phyloP scores from a whole-genome alignment of 2,888 invertebrate genomes.

The Cinara cedri region DNA sequence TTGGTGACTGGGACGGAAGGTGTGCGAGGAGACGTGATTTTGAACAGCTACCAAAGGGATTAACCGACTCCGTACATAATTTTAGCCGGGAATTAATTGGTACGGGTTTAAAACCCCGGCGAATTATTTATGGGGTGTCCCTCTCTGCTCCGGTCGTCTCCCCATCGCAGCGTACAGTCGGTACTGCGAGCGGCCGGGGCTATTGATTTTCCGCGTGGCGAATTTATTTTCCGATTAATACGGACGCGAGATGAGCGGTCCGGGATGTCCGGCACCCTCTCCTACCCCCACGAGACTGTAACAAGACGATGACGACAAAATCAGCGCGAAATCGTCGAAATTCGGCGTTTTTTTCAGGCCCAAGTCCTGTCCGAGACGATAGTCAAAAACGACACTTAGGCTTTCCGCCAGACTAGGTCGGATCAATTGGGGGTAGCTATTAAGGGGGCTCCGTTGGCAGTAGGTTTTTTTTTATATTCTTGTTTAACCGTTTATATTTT shows the following conservation, averaged over 20 bases:
- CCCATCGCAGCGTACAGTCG: background rate
- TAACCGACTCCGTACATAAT: conserved; percentile 47
- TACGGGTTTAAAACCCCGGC: conserved; percentile 21
- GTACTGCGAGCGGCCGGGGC: background rate
- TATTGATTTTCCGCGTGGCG: conserved; percentile 26
- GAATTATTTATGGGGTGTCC: conserved; percentile 45
- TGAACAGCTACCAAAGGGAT: conserved; percentile 46
- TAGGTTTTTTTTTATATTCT: too few species aligned
- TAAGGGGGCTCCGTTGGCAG: too few species aligned
- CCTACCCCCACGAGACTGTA: too few species aligned
- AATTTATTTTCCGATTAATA: background rate
- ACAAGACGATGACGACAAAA: too few species aligned
- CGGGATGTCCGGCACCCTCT: background rate
- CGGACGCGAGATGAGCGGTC: too few species aligned
- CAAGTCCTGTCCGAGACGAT: too few species aligned
- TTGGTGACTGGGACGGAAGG: background rate
- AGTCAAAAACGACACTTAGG: too few species aligned
- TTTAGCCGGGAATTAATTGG: conserved; percentile 51
- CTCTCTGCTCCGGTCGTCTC: background rate
- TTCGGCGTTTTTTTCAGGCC: too few species aligned
- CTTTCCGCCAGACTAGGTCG: too few species aligned
- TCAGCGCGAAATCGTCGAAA: too few species aligned
- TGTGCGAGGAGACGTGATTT: conserved; percentile 37
- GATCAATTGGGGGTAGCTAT: too few species aligned
- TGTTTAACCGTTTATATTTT: too few species aligned